Percentiles rank a stretch among this genome's conserved stretches.
Evolutionary conservation across 2,888 invertebrate genomes (phyloP).

Genomic region (Schizotus pectinicornis): DNA sequence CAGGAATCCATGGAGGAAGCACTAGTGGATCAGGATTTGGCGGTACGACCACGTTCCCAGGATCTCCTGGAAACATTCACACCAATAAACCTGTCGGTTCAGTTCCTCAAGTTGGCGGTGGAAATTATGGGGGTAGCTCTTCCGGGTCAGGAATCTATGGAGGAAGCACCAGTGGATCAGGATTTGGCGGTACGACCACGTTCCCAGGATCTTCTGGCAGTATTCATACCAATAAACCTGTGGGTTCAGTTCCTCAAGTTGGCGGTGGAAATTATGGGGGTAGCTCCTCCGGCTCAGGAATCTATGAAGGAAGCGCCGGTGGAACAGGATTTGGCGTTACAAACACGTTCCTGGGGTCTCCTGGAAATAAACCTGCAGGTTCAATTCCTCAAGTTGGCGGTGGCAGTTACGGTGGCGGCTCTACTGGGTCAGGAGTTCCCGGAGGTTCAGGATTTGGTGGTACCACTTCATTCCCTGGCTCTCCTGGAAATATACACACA

Average conservation of each 20-base stretch:
- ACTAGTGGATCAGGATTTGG: constrained; percentile 1
- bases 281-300: background rate
- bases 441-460: background rate
- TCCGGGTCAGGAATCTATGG: too few species aligned
- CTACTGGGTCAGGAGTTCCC: background rate
- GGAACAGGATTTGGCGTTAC: background rate
- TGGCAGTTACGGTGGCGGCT: background rate
- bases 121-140: too few species aligned
- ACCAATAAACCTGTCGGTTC: background rate
- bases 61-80: background rate
- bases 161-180: background rate
- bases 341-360: too few species aligned
- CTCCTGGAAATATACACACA: too few species aligned
- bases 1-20: too few species aligned
- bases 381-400: background rate
- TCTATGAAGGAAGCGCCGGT: background rate
- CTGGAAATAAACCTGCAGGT: too few species aligned
- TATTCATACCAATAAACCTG: background rate
- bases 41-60: background rate
- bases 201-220: background rate
- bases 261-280: background rate
- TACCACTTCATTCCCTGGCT: too few species aligned
- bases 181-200: constrained; percentile 2
- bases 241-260: background rate
- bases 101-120: too few species aligned